phyloP scores from a whole-genome alignment of 2,113 vertebrate genomes.

The Spilogale gracilis region DNA sequence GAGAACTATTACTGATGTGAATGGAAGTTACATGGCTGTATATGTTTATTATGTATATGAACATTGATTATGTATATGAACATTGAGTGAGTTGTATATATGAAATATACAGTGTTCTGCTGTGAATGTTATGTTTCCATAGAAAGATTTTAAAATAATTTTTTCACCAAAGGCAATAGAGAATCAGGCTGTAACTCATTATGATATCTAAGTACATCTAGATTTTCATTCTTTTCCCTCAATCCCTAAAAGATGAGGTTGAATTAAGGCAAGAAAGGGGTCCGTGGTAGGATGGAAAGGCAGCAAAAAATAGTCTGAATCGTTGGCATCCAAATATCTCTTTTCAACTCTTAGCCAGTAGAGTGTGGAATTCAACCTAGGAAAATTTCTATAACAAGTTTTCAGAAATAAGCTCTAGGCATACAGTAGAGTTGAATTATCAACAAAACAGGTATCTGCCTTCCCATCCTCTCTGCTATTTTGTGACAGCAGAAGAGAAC shows the following conservation, averaged over 20 bases:
- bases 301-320: constrained; percentile 32
- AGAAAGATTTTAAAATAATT: constrained; percentile 1
- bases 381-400: constrained; percentile 5
- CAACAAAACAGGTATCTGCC: not conserved
- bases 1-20: constrained; percentile 14
- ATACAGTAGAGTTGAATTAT: not conserved
- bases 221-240: constrained; percentile 38
- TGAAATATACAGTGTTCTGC: constrained; percentile 26
- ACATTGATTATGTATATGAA: constrained; percentile 38
- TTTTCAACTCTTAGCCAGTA: not conserved
- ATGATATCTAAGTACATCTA: not conserved
- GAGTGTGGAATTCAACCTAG: constrained; percentile 5
- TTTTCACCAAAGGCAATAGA: not conserved
- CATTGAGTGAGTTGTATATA: not conserved
- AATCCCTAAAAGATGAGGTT: constrained; percentile 27
- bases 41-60: not conserved
- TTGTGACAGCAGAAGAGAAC: not conserved
- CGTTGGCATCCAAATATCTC: constrained; percentile 23
- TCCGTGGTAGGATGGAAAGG: not conserved
- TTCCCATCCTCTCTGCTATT: not conserved
- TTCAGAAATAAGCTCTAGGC: constrained; percentile 48
- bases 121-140: constrained; percentile 48
- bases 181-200: not conserved
- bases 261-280: not conserved
- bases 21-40: not conserved